Conservation (phyloP, 2,888 invertebrate genomes). For the Cantharis nigra region DNA sequence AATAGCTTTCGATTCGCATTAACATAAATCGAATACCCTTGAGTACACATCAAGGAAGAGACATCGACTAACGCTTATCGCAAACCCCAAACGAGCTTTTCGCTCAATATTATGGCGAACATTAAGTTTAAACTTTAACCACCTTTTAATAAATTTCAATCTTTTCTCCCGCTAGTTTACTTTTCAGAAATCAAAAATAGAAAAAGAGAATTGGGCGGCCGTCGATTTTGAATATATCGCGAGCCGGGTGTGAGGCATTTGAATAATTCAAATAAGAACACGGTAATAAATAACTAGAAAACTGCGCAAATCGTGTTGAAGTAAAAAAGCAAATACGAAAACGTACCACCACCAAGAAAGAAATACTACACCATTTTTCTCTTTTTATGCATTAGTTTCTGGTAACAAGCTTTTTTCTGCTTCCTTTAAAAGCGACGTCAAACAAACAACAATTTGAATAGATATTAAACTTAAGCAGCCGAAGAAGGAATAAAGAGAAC, state of each 20-base stretch:
- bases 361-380: constrained; percentile 11
- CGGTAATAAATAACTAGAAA: constrained; percentile 19
- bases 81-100: constrained; percentile 11
- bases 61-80: constrained; percentile 15
- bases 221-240: constrained; percentile 19
- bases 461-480: constrained; percentile 17
- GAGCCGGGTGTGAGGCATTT: constrained; percentile 5
- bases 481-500: background rate
- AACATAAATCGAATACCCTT: constrained; percentile 20
- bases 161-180: background rate
- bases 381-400: constrained; percentile 1
- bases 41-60: constrained; percentile 17
- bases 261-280: constrained; percentile 26
- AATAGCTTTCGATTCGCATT: constrained; percentile 20
- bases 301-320: constrained; percentile 23
- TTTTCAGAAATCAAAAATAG: background rate
- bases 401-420: constrained; percentile 5
- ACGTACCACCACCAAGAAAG: background rate
- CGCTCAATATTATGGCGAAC: constrained; percentile 6
- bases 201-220: background rate
- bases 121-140: background rate
- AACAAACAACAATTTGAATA: constrained; percentile 22
- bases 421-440: constrained; percentile 4
- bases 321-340: constrained; percentile 13
- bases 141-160: constrained; percentile 5